Percentiles rank a stretch among this genome's conserved stretches.
Conservation (phyloP, 1,140 invertebrate species). For the Mycetomoellerius zeteki region DNA sequence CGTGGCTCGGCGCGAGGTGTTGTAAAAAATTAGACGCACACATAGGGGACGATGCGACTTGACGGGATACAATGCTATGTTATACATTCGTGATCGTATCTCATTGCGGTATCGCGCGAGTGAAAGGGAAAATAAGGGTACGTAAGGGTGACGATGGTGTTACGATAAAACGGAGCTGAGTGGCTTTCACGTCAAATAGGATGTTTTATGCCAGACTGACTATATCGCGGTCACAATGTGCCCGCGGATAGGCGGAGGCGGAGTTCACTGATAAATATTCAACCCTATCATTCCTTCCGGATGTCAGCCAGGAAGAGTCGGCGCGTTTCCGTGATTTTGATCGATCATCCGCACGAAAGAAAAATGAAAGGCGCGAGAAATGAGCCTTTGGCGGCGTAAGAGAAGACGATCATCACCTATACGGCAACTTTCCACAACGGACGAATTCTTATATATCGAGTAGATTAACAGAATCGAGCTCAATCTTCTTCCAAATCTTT, state of each 20-base stretch:
- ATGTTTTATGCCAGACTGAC: conserved; percentile 68
- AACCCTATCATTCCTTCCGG: conserved; percentile 59
- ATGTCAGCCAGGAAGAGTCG: conserved; percentile 10
- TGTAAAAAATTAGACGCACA: conserved; percentile 56
- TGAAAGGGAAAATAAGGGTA: conserved; percentile 29
- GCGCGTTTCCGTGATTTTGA: conserved; percentile 63
- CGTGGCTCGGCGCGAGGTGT: background rate
- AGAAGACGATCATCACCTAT: conserved; percentile 60
- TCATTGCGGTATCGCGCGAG: conserved; percentile 15
- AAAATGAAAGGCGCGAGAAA: conserved; percentile 16
- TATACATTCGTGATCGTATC: conserved; percentile 45
- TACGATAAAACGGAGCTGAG: conserved; percentile 36
- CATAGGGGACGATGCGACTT: background rate
- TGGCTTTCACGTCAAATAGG: conserved; percentile 69
- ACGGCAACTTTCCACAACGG: conserved; percentile 42
- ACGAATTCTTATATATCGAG: conserved; percentile 13
- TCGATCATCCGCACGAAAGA: conserved; percentile 61
- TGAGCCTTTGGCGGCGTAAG: conserved; percentile 13
- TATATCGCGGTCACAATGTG: conserved; percentile 64
- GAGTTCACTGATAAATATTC: conserved; percentile 76
- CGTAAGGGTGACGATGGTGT: conserved; percentile 37
- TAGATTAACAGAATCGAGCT: conserved; percentile 42
- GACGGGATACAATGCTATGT: conserved; percentile 3
- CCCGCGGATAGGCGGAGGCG: conserved; percentile 4
- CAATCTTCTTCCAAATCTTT: conserved; percentile 41